A percentile compares a stretch with the other conserved stretches of the same genome.
phyloP scores from a whole-genome alignment of 1,140 invertebrate genomes.

The Bombyx mandarina region DNA sequence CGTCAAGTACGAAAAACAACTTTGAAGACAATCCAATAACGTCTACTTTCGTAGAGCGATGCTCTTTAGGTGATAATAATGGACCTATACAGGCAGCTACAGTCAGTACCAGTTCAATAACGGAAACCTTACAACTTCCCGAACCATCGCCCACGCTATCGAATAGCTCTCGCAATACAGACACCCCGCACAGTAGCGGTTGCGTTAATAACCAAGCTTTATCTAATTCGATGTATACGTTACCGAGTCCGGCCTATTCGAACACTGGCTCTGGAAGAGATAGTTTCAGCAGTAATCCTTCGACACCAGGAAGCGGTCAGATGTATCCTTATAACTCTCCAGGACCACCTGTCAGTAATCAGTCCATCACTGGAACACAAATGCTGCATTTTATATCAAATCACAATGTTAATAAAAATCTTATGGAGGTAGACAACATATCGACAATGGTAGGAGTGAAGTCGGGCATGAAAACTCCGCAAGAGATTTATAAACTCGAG shows the following conservation, averaged over 20 bases:
- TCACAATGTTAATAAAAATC: constrained; percentile 62
- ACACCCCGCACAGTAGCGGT: constrained; percentile 59
- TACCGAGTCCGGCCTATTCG: constrained; percentile 58
- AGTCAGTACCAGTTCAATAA: constrained; percentile 80
- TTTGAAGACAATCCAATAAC: constrained; percentile 80
- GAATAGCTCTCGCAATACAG: constrained; percentile 58
- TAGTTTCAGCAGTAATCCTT: constrained; percentile 54
- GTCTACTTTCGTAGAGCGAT: constrained; percentile 77
- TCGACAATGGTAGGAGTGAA: constrained; percentile 57
- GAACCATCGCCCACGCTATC: constrained; percentile 69
- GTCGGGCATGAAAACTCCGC: constrained; percentile 36
- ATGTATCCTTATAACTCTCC: constrained; percentile 54
- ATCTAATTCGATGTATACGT: constrained; percentile 50
- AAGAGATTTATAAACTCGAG: constrained; percentile 41
- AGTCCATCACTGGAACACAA: constrained; percentile 46
- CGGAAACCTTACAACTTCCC: constrained; percentile 67
- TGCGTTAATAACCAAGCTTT: constrained; percentile 49
- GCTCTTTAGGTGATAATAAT: constrained; percentile 71
- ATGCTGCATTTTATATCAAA: constrained; percentile 67
- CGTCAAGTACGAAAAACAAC: constrained; percentile 69
- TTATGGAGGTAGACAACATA: constrained; percentile 68
- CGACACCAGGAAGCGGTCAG: constrained; percentile 49
- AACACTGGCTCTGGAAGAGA: constrained; percentile 54
- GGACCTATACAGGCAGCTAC: constrained; percentile 81
- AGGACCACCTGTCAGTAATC: constrained; percentile 34